These are phyloP conservation scores for Chydorus sphaericus DNA, from an alignment of 2,888 invertebrate genomes.

Conservation along the genomic window DNA sequence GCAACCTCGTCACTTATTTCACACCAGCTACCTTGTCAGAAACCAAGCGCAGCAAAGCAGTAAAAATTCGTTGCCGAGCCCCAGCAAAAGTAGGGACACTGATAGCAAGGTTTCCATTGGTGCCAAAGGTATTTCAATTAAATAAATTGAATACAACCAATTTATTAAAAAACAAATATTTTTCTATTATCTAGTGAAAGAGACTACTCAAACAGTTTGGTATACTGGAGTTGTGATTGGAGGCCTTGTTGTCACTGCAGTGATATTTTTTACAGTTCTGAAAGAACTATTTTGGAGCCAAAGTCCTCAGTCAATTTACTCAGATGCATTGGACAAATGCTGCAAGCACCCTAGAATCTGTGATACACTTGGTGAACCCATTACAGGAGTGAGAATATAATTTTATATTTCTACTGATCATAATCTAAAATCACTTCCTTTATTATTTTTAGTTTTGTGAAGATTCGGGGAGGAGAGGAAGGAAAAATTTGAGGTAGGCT, in stretches of 20 bases:
- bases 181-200: conserved; percentile 47
- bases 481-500: background rate
- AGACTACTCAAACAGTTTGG: conserved; percentile 75
- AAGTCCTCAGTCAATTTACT: conserved; percentile 73
- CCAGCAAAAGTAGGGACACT: too few relatives aligned
- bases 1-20: too few relatives aligned
- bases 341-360: conserved; percentile 56
- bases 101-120: background rate
- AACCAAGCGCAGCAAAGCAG: too few relatives aligned
- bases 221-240: conserved; percentile 67
- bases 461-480: background rate
- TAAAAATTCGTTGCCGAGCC: too few relatives aligned
- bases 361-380: conserved; percentile 74
- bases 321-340: conserved; percentile 58
- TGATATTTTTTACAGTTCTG: conserved; percentile 69
- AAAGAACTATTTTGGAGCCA: conserved; percentile 74
- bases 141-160: background rate
- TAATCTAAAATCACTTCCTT: too few relatives aligned
- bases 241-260: conserved; percentile 64
- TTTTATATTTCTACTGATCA: too few relatives aligned
- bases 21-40: too few relatives aligned
- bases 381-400: conserved; percentile 68
- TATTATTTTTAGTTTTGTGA: too few relatives aligned
- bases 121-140: background rate
- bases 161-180: background rate